Evolutionary conservation across 1,140 invertebrate genomes (phyloP).

Genomic region (Drosophila pseudoobscura): DNA sequence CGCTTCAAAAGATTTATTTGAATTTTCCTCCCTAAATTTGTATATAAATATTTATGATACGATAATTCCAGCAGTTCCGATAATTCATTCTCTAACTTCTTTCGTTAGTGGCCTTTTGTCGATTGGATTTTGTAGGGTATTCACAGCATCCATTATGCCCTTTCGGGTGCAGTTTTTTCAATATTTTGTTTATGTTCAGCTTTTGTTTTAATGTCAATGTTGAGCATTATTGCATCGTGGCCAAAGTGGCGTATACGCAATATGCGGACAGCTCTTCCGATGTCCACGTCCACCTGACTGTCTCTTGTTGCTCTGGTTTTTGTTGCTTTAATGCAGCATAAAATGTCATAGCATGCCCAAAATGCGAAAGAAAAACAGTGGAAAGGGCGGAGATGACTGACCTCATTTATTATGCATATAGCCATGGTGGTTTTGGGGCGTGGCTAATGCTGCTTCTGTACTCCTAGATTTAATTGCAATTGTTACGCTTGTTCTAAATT

Average conservation of each 20-base stretch:
- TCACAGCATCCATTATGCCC: no score
- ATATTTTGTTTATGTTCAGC: slow-evolving; percentile 30
- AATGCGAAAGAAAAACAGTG: slow-evolving; percentile 24
- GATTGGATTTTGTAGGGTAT: no score
- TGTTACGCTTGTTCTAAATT: slow-evolving; percentile 73
- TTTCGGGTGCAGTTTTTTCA: not conserved
- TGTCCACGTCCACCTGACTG: slow-evolving; percentile 12
- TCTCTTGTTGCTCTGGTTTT: slow-evolving; percentile 22
- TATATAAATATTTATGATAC: no score
- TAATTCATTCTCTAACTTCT: no score
- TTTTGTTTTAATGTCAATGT: slow-evolving; percentile 62
- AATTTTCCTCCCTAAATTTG: no score
- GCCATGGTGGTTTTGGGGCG: slow-evolving; percentile 27
- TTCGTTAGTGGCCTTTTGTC: no score
- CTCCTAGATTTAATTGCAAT: slow-evolving; percentile 69
- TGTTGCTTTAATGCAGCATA: slow-evolving; percentile 58
- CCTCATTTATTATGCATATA: slow-evolving; percentile 53
- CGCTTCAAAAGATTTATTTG: no score
- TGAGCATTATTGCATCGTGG: slow-evolving; percentile 65
- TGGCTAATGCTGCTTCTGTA: slow-evolving; percentile 24
- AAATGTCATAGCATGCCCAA: slow-evolving; percentile 62
- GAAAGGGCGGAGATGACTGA: slow-evolving; percentile 49
- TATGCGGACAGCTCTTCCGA: slow-evolving; percentile 24
- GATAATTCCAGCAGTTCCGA: no score
- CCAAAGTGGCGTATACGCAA: slow-evolving; percentile 72